Base-by-base conservation (phyloP, 2,113 vertebrate genomes). In the Anolis sagrei region DNA sequence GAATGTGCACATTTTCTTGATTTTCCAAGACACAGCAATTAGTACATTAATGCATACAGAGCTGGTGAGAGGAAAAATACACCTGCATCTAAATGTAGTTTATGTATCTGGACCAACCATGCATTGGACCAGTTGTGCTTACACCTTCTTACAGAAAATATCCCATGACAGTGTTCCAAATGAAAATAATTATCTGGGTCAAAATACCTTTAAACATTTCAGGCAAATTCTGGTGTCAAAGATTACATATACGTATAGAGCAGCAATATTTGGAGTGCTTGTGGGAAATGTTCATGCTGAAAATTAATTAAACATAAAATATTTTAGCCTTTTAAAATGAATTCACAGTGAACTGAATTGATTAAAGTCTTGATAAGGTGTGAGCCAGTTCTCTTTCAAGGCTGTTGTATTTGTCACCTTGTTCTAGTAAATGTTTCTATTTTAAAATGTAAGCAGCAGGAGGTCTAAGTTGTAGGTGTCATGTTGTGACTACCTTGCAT, bases 341-440 rank as follows among this genome's bases (percentile, higher is more conserved):
- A 86, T 86, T 86, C 84, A 86, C 78, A 81, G 78, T 86, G 77
- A 86, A 86, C 74, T 74, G 69, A 77, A 66, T 29, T 81, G 84
- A 86, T 86, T 81, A 86, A 39, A 80, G n/a, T 36, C 78, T 75
- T 29, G 39, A 29, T 70, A 36, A 58, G 58, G 77, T 86, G 58
- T 32, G 39, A 81, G 84, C 27, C 13, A 27, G n/a, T 51, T 81
- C 39, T 66, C 72, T 75, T 80, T 64, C 78, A 81, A 66, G 84
- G 84, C 66, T 75, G 84, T 74, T 79, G 70, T 73, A 81, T 86
- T 86, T 81, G 49, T 81, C 77, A 79, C 69, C 77, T 73, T 62
- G 39, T 80, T 62, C 77, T 36, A 66, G 70, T 81, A 58, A 81
- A 49, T 27, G 54, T 81, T 80, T 75, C 78, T 75, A 66, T 74